A percentile compares a stretch with the other conserved stretches of the same genome.
These are phyloP conservation scores for Neolamprologus ventralis DNA, from an alignment of 2,113 vertebrate species.

Conservation along the genomic window DNA sequence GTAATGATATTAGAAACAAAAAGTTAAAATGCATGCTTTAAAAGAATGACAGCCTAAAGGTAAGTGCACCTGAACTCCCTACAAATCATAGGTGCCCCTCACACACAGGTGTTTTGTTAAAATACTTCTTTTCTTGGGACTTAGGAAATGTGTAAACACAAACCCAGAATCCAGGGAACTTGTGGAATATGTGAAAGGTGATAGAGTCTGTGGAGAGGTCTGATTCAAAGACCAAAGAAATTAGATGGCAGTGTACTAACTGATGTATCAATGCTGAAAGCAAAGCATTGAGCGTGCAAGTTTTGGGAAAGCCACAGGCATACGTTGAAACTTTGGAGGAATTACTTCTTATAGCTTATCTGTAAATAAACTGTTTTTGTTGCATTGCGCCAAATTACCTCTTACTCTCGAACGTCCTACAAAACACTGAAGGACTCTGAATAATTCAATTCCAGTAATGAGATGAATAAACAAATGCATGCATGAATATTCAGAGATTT, in stretches of 20 bases:
- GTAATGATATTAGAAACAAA: not conserved
- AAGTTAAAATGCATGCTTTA: not conserved
- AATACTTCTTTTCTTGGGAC: not conserved
- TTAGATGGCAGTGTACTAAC: not conserved
- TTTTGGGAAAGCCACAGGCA: not conserved
- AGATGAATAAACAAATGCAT: slow-evolving; percentile 63
- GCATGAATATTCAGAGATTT: slow-evolving; percentile 70
- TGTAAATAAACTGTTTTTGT: not conserved
- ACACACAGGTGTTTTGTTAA: no score
- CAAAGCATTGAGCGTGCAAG: not conserved
- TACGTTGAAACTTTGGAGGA: not conserved
- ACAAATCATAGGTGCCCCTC: not conserved
- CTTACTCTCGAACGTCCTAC: slow-evolving; percentile 46
- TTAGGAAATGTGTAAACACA: not conserved
- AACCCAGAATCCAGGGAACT: not conserved
- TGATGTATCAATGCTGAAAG: not conserved
- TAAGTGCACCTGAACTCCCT: not conserved
- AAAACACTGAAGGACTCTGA: slow-evolving; percentile 53
- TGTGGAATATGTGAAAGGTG: not conserved
- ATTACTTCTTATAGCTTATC: not conserved
- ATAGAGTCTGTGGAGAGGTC: not conserved
- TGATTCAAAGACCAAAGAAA: not conserved
- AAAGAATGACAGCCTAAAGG: not conserved
- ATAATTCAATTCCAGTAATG: slow-evolving; percentile 57
- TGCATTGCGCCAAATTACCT: slow-evolving; percentile 16